Evolutionary conservation across 2,797 vertebrate species (phyloP), one percentile per base, ranked within the genome.

Genomic region (Emys orbicularis): DNA sequence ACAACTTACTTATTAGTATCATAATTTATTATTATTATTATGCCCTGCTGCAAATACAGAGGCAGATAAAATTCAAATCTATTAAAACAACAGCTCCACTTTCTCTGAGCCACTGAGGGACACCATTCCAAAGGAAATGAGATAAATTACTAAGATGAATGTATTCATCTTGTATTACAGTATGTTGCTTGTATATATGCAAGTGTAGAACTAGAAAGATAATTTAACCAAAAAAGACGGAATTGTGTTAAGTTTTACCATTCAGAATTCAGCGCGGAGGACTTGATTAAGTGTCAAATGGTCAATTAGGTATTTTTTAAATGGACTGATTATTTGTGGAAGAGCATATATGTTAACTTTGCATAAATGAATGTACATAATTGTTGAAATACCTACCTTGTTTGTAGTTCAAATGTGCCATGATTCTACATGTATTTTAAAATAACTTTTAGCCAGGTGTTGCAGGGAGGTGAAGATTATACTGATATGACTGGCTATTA

Each of bases 11-110:
- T 97, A 98, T 98, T 98, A 98, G 98, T 97, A 92, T 94, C 84
- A 88, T 98, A 98, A 98, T 98, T 98, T 98, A 98, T 98, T 97
- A 98, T 98, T 97, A 98, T 98, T 98, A 98, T 98, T 97, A 98
- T 93, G 96, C 96, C 95, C 96, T 91, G 96, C 97, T 95, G 97
- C 97, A 98, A 97, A 98, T 97, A 96, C 77, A 77, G 96, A 95
- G 94, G 97, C 98, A 98, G 98, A 98, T 98, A 98, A 98, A 98
- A 98, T 97, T 98, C 98, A 97, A 97, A 97, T 97, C 98, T 98
- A 97, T 98, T 97, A 97, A 97, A 98, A 97, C 97, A 96, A 98
- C 97, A 29, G 91, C 95, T 97, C 95, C 94, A 96, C 97, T 97
- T 97, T 96, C 97, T 97, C 96, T 89, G 90, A 97, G 95, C 95